Conservation (phyloP, 2,888 invertebrate species). For the Thalpophila matura region DNA sequence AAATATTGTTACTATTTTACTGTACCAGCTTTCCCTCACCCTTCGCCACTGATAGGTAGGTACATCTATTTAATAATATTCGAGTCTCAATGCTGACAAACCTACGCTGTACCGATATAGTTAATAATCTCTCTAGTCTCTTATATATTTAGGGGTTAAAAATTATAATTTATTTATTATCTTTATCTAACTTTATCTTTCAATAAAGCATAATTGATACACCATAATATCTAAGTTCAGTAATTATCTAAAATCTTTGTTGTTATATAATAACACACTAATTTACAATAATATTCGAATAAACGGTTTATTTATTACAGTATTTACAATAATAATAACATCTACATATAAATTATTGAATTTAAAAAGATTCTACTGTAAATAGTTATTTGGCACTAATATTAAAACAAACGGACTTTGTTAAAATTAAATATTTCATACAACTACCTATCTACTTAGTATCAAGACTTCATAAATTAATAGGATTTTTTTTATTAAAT, state of each 20-base stretch:
- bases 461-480: slow-evolving; percentile 57
- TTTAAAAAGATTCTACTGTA: slow-evolving; percentile 63
- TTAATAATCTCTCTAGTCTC: slow-evolving; percentile 62
- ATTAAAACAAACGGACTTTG: slow-evolving; percentile 59
- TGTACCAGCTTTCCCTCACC: no score
- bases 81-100: slow-evolving; percentile 32
- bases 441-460: slow-evolving; percentile 66
- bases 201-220: slow-evolving; percentile 54
- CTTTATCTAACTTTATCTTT: slow-evolving; percentile 45
- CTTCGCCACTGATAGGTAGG: no score
- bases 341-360: slow-evolving; percentile 61
- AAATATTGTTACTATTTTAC: no score
- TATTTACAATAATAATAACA: slow-evolving; percentile 58
- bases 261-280: slow-evolving; percentile 57
- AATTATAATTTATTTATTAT: slow-evolving; percentile 60
- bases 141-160: slow-evolving; percentile 55
- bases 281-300: slow-evolving; percentile 56
- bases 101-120: slow-evolving; percentile 58
- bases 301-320: slow-evolving; percentile 48
- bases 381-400: slow-evolving; percentile 72
- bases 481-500: slow-evolving; percentile 51
- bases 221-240: slow-evolving; percentile 48
- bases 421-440: slow-evolving; percentile 63
- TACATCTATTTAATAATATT: slow-evolving; percentile 25
- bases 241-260: slow-evolving; percentile 53